A percentile compares a stretch with the other conserved stretches of the same genome.
These are phyloP conservation scores for Mesorhabditis belari DNA, from an alignment of 2,888 invertebrate species.

Conservation along the genomic window DNA sequence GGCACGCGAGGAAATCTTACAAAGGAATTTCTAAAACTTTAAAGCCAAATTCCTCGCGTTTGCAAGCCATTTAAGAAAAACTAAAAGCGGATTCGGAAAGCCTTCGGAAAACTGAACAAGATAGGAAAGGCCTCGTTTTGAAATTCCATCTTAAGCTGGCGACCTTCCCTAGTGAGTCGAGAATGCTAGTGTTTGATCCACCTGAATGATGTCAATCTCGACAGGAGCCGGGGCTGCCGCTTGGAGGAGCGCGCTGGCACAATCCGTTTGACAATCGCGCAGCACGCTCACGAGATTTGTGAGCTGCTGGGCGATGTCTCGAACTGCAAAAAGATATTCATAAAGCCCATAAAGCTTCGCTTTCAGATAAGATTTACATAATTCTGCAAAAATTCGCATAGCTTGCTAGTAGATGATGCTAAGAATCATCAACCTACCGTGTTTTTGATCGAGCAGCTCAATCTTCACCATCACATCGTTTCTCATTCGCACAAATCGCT, in stretches of 20 bases:
- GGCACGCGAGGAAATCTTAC: no score
- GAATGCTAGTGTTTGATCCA: no score
- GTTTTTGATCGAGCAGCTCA: constrained; percentile 93
- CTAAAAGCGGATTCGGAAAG: no score
- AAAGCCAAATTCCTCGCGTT: no score
- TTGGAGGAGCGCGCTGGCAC: constrained; percentile 45
- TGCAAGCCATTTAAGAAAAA: no score
- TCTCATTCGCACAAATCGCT: constrained; percentile 72
- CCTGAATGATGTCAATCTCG: constrained; percentile 32
- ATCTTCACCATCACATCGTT: constrained; percentile 78
- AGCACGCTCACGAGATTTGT: constrained; percentile 78
- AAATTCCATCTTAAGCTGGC: no score
- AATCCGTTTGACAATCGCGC: constrained; percentile 68
- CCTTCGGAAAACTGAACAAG: no score
- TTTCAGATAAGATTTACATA: neutral
- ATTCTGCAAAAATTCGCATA: constrained; percentile 3
- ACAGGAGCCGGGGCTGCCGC: constrained; percentile 22
- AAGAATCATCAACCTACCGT: constrained; percentile 60
- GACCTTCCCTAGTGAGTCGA: no score
- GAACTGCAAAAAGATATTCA: constrained; percentile 60
- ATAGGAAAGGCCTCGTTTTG: no score
- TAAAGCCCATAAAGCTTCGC: neutral
- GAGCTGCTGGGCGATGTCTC: constrained; percentile 73
- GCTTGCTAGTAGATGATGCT: neutral
- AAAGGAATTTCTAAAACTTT: no score